These are phyloP conservation scores for Leptatherina wallacei DNA, from an alignment of 2,797 vertebrate genomes.

Conservation along the genomic window DNA sequence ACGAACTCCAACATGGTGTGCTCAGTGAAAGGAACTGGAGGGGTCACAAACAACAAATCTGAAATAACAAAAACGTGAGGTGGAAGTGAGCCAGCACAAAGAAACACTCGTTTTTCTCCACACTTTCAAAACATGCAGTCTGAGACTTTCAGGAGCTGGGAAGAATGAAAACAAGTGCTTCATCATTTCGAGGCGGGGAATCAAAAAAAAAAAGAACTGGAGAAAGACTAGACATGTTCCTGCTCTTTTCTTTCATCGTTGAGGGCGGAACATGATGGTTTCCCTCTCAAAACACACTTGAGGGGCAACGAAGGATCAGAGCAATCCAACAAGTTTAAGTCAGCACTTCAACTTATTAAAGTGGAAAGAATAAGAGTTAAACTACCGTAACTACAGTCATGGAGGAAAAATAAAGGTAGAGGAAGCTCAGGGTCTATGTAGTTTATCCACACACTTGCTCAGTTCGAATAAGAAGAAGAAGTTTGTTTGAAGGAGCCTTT, in stretches of 20 bases:
- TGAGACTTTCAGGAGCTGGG: constrained; percentile 40
- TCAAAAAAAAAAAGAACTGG: constrained; percentile 9
- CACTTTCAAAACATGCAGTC: constrained; percentile 42
- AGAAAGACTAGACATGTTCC: constrained; percentile 29
- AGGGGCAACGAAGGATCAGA: constrained; percentile 41
- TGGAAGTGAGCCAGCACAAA: constrained; percentile 38
- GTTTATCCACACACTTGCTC: no score
- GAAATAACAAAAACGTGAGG: constrained; percentile 50
- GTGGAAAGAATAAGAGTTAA: neutral
- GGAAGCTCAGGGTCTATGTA: no score
- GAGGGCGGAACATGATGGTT: constrained; percentile 47
- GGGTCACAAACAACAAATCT: constrained; percentile 54
- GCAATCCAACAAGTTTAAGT: constrained; percentile 43
- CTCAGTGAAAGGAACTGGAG: constrained; percentile 46
- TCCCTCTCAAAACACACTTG: constrained; percentile 57
- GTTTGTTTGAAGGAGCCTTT: no score
- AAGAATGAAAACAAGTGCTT: constrained; percentile 59
- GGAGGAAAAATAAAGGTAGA: neutral
- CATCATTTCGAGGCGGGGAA: constrained; percentile 29
- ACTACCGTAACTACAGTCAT: neutral
- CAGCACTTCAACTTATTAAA: constrained; percentile 19
- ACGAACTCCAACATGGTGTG: constrained; percentile 15
- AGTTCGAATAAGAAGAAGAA: no score
- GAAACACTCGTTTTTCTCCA: constrained; percentile 19
- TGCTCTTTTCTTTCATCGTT: constrained; percentile 52